Conservation (phyloP, 2,113 vertebrate genomes). For the Octodon degus region DNA sequence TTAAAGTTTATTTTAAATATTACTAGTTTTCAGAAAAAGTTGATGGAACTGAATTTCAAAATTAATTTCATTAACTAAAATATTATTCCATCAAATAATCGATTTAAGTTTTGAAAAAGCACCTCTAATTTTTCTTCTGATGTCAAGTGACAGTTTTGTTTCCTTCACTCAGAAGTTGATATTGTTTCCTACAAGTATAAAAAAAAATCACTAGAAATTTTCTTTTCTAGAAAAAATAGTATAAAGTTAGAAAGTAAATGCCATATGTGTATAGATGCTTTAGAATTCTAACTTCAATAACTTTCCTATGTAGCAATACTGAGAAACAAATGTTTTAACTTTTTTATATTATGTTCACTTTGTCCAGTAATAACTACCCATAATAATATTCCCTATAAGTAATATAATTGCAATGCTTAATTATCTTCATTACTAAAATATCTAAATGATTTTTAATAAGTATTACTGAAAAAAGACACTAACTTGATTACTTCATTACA, state of each 20-base stretch:
- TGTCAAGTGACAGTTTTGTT: conserved; percentile 38
- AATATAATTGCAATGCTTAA: conserved; percentile 13
- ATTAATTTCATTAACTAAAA: conserved; percentile 49
- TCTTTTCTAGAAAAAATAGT: not conserved
- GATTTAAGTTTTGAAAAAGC: not conserved
- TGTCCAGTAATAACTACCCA: not conserved
- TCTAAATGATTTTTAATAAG: conserved; percentile 22
- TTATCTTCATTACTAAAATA: not conserved
- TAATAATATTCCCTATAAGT: conserved; percentile 10
- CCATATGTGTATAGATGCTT: conserved; percentile 22
- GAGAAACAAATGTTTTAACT: not conserved
- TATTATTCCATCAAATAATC: not conserved
- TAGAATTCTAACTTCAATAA: conserved; percentile 23
- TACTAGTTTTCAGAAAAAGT: conserved; percentile 9
- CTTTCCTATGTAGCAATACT: conserved; percentile 15
- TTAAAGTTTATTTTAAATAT: conserved; percentile 44
- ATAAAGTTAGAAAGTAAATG: not conserved
- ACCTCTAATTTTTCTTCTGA: not conserved
- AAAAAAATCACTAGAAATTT: conserved; percentile 15
- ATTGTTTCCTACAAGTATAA: conserved; percentile 28
- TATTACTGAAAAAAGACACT: not conserved
- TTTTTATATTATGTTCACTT: conserved; percentile 17
- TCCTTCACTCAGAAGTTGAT: not conserved
- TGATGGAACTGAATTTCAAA: conserved; percentile 54
- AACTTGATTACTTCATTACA: conserved; percentile 32